Percentiles rank a stretch among this genome's conserved stretches.
These are phyloP conservation scores for Melanerpes formicivorus DNA, from an alignment of 2,113 vertebrate species.

Conservation along the genomic window DNA sequence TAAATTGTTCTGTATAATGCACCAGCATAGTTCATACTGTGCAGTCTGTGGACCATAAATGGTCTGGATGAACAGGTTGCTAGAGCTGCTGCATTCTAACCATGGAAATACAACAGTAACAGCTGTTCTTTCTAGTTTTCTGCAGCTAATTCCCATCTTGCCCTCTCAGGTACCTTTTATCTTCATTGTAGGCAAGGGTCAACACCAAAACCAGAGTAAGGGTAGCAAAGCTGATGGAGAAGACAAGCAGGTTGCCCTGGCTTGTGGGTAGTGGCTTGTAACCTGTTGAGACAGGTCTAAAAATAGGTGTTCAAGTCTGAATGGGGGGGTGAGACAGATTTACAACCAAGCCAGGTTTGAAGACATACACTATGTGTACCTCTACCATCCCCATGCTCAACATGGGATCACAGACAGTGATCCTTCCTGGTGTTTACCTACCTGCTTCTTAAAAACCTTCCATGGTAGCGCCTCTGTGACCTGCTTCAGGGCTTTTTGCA, in stretches of 20 bases:
- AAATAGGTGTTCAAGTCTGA: neutral
- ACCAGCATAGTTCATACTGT: neutral
- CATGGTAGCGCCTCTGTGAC: fast-evolving
- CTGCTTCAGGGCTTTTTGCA: neutral
- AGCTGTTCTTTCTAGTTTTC: neutral
- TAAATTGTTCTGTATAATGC: neutral
- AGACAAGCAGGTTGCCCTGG: neutral
- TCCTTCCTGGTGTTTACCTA: neutral
- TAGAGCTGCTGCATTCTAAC: neutral
- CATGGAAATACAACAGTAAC: fast-evolving
- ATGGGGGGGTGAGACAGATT: neutral
- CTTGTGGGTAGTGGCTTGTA: neutral
- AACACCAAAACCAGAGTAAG: neutral
- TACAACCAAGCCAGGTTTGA: fast-evolving
- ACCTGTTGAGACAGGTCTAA: neutral
- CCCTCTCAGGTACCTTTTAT: neutral
- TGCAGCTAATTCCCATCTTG: neutral
- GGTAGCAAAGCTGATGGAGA: neutral
- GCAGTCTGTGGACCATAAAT: neutral
- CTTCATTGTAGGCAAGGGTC: neutral
- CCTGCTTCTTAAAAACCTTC: neutral
- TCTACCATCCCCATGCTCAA: neutral
- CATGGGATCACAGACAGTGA: fast-evolving
- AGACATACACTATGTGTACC: neutral
- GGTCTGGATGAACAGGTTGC: neutral